Conservation (phyloP, 1,140 invertebrate species). For the Atopsyche davidsoni region DNA sequence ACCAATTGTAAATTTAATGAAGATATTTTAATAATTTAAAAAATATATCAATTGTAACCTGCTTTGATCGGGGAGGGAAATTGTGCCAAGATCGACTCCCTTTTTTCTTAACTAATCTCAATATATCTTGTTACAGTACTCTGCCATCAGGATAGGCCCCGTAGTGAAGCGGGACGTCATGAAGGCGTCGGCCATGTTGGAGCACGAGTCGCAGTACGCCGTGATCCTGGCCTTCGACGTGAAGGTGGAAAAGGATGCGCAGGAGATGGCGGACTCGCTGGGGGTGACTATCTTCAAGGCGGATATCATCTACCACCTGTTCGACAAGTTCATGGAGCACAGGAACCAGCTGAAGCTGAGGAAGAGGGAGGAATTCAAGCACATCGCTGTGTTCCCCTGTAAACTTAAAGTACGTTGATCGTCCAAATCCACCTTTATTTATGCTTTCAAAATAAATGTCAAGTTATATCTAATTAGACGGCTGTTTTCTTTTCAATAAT, state of each 20-base stretch:
- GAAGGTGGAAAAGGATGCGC: conserved; percentile 94
- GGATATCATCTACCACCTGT: conserved; percentile 99
- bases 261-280: conserved; percentile 90
- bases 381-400: conserved; percentile 97
- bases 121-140: conserved; percentile 76
- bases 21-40: too few relatives aligned
- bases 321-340: conserved; percentile 95
- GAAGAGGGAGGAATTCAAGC: conserved; percentile 92
- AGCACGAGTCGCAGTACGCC: conserved; percentile 96
- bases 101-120: too few relatives aligned
- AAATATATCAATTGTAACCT: too few relatives aligned
- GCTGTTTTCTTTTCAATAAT: conserved; percentile 15
- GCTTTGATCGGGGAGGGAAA: too few relatives aligned
- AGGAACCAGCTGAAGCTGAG: conserved; percentile 88
- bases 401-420: conserved; percentile 71
- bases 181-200: conserved; percentile 98
- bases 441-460: too few relatives aligned
- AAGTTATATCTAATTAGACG: too few relatives aligned
- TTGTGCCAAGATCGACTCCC: too few relatives aligned
- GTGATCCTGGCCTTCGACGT: conserved; percentile 99
- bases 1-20: too few relatives aligned
- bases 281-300: conserved; percentile 98
- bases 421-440: conserved; percentile 8
- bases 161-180: conserved; percentile 99
- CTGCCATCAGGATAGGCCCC: conserved; percentile 97